Percentiles rank a stretch among this genome's conserved stretches.
Conservation (phyloP, 2,113 vertebrate species). For the Nyctereutes procyonoides region DNA sequence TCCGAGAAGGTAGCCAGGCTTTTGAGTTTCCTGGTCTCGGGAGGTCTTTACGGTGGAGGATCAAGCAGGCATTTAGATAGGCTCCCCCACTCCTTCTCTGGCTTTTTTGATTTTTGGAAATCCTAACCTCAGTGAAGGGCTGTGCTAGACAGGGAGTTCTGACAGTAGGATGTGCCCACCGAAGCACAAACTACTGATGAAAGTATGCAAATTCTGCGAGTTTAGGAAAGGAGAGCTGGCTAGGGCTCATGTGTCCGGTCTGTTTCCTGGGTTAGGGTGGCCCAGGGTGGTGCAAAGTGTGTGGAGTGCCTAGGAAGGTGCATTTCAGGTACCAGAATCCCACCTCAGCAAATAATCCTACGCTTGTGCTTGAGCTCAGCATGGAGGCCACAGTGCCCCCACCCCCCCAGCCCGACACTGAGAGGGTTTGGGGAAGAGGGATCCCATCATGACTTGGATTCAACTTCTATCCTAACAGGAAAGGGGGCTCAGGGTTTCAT, state of each 20-base stretch:
- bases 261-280: background rate
- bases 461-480: background rate
- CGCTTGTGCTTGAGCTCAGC: no score
- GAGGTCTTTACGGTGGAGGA: background rate
- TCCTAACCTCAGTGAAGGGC: background rate
- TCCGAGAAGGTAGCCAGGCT: background rate
- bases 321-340: background rate
- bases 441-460: background rate
- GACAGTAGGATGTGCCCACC: background rate
- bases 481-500: background rate
- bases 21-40: background rate
- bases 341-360: background rate
- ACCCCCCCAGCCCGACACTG: fast-evolving
- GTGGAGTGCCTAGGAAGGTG: background rate
- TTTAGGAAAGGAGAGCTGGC: background rate
- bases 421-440: background rate
- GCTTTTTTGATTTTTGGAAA: background rate
- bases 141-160: background rate
- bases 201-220: background rate
- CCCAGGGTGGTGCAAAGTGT: background rate
- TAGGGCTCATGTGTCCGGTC: background rate
- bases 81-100: background rate
- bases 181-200: background rate
- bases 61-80: background rate
- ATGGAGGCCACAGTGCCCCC: background rate